A percentile compares a stretch with the other conserved stretches of the same genome.
These are phyloP conservation scores for Trichechus manatus DNA, from an alignment of 2,113 vertebrate species.

Conservation along the genomic window DNA sequence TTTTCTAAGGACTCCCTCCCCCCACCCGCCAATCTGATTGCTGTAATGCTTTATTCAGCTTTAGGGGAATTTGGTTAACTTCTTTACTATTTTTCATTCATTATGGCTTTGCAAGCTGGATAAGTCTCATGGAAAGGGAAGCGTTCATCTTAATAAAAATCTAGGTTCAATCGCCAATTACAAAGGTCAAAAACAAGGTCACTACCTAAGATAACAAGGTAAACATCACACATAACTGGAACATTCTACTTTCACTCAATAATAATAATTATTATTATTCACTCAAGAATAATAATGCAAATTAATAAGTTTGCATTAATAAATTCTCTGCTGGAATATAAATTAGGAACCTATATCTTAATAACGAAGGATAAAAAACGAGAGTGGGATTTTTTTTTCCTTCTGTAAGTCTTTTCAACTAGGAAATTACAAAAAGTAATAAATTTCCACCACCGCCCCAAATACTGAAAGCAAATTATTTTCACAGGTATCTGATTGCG, in stretches of 20 bases:
- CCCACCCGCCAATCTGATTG: background rate
- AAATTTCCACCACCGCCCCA: background rate
- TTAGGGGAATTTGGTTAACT: constrained; percentile 24
- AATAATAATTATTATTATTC: no score
- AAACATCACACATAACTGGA: background rate
- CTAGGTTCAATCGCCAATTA: constrained; percentile 22
- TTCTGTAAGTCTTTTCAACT: constrained; percentile 50
- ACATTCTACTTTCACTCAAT: constrained; percentile 9
- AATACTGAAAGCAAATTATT: constrained; percentile 18
- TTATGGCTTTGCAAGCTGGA: background rate
- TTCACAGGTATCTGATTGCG: constrained; percentile 48
- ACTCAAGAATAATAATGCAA: background rate
- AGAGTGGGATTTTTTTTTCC: constrained; percentile 54
- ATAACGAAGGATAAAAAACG: constrained; percentile 37
- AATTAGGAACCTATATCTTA: constrained; percentile 60
- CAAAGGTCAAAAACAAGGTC: constrained; percentile 62
- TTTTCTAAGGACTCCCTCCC: background rate
- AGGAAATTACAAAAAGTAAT: constrained; percentile 33
- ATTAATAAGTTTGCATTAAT: background rate
- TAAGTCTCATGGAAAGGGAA: background rate
- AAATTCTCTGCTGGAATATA: background rate
- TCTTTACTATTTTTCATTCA: constrained; percentile 52
- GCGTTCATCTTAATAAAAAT: constrained; percentile 43
- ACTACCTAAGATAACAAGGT: background rate
- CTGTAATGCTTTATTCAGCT: background rate